Evolutionary conservation across 2,888 invertebrate genomes (phyloP), one percentile per base, ranked within the genome.

Genomic region (Leptinotarsa tumamoca): DNA sequence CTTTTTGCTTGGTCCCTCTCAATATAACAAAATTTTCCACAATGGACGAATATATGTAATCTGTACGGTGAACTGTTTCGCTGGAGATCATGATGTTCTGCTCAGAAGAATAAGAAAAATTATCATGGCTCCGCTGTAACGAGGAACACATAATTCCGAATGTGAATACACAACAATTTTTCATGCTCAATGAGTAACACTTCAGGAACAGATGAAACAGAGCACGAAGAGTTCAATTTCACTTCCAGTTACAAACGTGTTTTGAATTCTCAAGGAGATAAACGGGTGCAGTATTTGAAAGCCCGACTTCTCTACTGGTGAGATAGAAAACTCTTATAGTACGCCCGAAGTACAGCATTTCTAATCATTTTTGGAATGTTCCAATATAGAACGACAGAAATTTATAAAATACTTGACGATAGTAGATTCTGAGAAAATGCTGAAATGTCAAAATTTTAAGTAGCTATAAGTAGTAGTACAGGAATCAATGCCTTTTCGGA

Each of bases 211-310:
- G 27, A 70, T 58, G 70, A 70, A 70, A 21, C 58, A 70, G 70
- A 70, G 70, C 70, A 70, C 21, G 70, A 58, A 70, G 15, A 43
- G 68, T 23, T 51, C n/a, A 68, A 58, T 70, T 70, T 70, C 70
- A 70, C 70, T 70, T 70, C 70, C 21, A 50, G 43, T 49, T 21
- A 70, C 50, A 58, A 49, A 49, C 17, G 21, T 33, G 63, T 15
- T 14, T 3, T 61, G 61, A 27, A 13, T 61, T 23, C 4, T 61
- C 7, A 33, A n/a, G 63, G 63, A 33, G 23, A 33, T 33, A 33
- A 63, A 63, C 18, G 15, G n/a, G 15, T 27, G 23, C 23, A 23
- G 4, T 23, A 14, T 15, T 58, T 23, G 23, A 14, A 54, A 10
- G 4, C 15, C 17, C 23, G 17, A 58, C 13, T 15, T 23, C 23